phyloP scores from a whole-genome alignment of 2,888 invertebrate genomes.

The Drosophila vallismaia region DNA sequence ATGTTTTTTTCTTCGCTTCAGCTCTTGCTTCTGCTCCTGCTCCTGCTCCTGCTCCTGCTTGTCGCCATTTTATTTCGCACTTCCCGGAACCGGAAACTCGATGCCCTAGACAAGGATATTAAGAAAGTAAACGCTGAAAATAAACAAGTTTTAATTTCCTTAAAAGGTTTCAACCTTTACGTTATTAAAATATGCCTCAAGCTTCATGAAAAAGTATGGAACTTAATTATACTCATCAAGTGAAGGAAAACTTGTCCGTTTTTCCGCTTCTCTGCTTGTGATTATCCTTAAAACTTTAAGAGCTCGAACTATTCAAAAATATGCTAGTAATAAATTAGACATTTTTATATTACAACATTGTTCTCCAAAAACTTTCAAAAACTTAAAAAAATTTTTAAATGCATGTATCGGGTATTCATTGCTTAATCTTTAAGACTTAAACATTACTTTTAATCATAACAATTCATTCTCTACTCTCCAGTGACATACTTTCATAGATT shows the following conservation, averaged over 20 bases:
- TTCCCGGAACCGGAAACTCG: constrained; percentile 12
- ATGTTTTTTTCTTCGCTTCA: constrained; percentile 31
- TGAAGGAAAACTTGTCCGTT: not conserved
- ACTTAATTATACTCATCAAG: not conserved
- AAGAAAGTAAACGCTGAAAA: not conserved
- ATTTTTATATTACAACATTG: not conserved
- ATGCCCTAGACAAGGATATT: not conserved
- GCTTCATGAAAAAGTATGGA: not conserved
- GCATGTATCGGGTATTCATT: no score
- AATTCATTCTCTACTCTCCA: no score
- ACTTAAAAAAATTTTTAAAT: no score
- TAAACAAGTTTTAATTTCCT: constrained; percentile 1
- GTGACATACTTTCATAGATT: no score
- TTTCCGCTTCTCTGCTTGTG: no score
- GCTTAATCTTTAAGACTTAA: no score
- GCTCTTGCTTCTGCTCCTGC: not conserved
- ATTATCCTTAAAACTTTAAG: not conserved
- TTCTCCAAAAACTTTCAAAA: no score
- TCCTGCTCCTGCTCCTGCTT: not conserved
- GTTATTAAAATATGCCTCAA: not conserved
- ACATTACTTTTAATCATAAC: no score
- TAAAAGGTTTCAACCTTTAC: not conserved
- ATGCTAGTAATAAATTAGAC: not conserved
- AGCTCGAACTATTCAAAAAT: not conserved
- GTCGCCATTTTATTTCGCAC: constrained; percentile 23